phyloP scores from a whole-genome alignment of 1,140 invertebrate genomes.

The Megalopta genalis region DNA sequence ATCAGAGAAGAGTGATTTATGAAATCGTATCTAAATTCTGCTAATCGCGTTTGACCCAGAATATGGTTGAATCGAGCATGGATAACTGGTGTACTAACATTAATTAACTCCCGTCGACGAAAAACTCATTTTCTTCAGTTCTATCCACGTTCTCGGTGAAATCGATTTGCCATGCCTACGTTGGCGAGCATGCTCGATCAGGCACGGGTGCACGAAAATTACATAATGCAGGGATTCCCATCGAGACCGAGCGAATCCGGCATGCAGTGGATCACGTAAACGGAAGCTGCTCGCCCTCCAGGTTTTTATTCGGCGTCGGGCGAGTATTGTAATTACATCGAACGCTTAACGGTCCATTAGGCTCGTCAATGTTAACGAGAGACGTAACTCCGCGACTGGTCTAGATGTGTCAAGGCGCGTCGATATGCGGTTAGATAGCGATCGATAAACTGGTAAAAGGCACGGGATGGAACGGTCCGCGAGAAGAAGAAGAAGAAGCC shows the following conservation, averaged over 20 bases:
- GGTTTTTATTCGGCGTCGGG: not conserved
- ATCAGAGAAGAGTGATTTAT: too few species aligned
- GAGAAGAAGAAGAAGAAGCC: constrained; percentile 7
- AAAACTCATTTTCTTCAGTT: too few species aligned
- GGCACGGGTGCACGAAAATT: too few species aligned
- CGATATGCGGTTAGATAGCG: constrained; percentile 49
- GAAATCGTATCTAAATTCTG: too few species aligned
- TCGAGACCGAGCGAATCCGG: not conserved
- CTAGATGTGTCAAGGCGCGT: constrained; percentile 52
- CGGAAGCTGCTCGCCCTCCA: not conserved
- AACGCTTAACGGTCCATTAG: constrained; percentile 55
- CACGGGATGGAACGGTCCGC: constrained; percentile 13
- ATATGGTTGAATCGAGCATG: too few species aligned
- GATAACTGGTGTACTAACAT: too few species aligned
- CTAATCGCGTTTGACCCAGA: too few species aligned
- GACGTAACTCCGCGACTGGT: constrained; percentile 39
- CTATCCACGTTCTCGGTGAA: too few species aligned
- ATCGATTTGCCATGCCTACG: too few species aligned
- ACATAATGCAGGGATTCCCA: too few species aligned
- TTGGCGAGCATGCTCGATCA: too few species aligned
- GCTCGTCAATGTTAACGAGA: constrained; percentile 44
- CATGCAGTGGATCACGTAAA: not conserved
- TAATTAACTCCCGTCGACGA: too few species aligned
- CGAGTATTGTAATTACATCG: constrained; percentile 17
- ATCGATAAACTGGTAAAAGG: constrained; percentile 55